These are phyloP conservation scores for Gymnoscopelus braueri DNA, from an alignment of 2,797 vertebrate genomes.

Conservation along the genomic window DNA sequence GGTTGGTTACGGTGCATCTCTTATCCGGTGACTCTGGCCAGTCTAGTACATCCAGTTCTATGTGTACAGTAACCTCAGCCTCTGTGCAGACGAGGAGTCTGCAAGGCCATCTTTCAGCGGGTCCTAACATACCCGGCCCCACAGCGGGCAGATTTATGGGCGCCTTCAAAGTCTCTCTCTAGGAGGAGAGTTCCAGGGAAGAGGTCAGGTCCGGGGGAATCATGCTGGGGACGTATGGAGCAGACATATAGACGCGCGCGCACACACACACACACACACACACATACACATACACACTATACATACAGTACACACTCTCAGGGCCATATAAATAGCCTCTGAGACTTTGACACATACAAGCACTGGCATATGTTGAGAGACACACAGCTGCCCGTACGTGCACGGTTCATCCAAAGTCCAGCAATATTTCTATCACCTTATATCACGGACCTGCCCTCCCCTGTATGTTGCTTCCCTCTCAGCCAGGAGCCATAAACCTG, in stretches of 20 bases:
- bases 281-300: background rate
- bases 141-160: conserved; percentile 64
- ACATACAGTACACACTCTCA: too few species aligned
- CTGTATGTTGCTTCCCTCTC: background rate
- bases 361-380: background rate
- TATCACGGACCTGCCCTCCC: background rate
- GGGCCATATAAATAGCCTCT: background rate
- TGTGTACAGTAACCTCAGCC: conserved; percentile 1
- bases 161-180: conserved; percentile 54
- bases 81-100: conserved; percentile 28
- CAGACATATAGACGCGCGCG: conserved; percentile 4
- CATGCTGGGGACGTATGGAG: conserved; percentile 25
- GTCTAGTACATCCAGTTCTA: background rate
- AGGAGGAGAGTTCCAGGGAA: conserved; percentile 13
- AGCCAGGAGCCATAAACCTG: background rate
- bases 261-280: background rate
- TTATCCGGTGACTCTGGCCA: background rate
- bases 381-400: background rate
- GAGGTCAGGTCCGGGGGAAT: conserved; percentile 44
- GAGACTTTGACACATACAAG: conserved; percentile 11
- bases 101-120: conserved; percentile 50
- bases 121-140: conserved; percentile 21
- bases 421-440: background rate
- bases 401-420: conserved; percentile 14
- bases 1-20: too few species aligned